phyloP scores from a whole-genome alignment of 2,888 invertebrate species.

The Sminthurides aquaticus region DNA sequence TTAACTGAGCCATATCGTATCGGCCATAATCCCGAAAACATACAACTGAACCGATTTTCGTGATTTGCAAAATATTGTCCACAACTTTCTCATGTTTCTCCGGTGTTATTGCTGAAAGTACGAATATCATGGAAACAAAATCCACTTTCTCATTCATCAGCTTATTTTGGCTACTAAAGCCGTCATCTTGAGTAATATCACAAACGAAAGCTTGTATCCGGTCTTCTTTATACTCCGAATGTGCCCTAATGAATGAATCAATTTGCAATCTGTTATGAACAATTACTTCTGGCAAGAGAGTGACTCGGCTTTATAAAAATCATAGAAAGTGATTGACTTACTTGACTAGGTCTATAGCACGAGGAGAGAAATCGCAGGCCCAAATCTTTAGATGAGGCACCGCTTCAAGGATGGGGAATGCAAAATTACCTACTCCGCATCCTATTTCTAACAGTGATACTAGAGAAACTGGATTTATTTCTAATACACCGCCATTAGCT shows the following conservation, averaged over 20 bases:
- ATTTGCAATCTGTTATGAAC: no score
- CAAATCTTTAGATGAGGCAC: conserved; percentile 64
- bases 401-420: conserved; percentile 82
- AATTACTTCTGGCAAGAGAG: no score
- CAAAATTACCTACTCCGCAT: conserved; percentile 89
- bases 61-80: conserved; percentile 57
- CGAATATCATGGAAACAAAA: conserved; percentile 84
- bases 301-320: no score
- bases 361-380: conserved; percentile 87
- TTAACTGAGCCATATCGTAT: conserved; percentile 88
- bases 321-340: no score
- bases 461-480: no score
- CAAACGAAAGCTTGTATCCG: conserved; percentile 71
- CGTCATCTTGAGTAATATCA: conserved; percentile 67
- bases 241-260: conserved; percentile 27
- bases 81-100: conserved; percentile 59
- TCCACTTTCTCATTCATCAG: conserved; percentile 53
- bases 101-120: conserved; percentile 89
- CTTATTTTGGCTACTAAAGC: conserved; percentile 52
- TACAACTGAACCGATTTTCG: conserved; percentile 71
- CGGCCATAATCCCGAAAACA: conserved; percentile 93
- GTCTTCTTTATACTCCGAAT: conserved; percentile 58
- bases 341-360: conserved; percentile 80
- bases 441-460: conserved; percentile 55
- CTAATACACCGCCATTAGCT: not conserved